A percentile compares a stretch with the other conserved stretches of the same genome.
Conservation (phyloP, 37 sponge, comb jelly and placozoan species). For the Aphrocallistes beatrix region DNA sequence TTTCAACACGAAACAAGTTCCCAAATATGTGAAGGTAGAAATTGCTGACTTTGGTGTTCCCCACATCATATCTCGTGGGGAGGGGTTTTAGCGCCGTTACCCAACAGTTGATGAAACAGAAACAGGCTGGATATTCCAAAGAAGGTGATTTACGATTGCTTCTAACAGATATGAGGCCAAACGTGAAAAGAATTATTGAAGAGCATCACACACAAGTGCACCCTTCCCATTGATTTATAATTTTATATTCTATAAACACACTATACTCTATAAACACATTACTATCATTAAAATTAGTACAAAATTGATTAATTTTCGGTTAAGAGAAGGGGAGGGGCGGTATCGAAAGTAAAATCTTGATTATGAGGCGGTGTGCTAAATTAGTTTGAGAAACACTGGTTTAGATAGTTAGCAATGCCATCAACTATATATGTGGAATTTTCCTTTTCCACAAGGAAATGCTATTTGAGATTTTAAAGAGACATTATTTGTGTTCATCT, state of each 20-base stretch:
- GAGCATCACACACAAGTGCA: slow-evolving; percentile 16
- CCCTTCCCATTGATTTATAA: background rate
- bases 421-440: too few species aligned
- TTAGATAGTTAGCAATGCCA: too few species aligned
- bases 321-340: background rate
- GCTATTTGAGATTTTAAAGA: too few species aligned
- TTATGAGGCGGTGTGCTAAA: slow-evolving; percentile 13
- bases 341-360: background rate
- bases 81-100: slow-evolving; percentile 9
- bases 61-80: slow-evolving; percentile 7
- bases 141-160: slow-evolving; percentile 10
- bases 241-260: background rate
- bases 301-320: background rate
- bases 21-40: background rate
- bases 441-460: too few species aligned
- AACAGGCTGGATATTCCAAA: slow-evolving; percentile 17
- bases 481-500: too few species aligned
- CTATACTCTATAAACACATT: too few species aligned
- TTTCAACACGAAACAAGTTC: background rate
- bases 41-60: background rate
- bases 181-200: background rate
- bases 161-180: slow-evolving; percentile 13
- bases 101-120: slow-evolving; percentile 17
- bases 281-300: background rate
- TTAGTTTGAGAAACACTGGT: background rate